Evolutionary conservation across 2,888 invertebrate species (phyloP).

Genomic region (Drosophila aldrichi): DNA sequence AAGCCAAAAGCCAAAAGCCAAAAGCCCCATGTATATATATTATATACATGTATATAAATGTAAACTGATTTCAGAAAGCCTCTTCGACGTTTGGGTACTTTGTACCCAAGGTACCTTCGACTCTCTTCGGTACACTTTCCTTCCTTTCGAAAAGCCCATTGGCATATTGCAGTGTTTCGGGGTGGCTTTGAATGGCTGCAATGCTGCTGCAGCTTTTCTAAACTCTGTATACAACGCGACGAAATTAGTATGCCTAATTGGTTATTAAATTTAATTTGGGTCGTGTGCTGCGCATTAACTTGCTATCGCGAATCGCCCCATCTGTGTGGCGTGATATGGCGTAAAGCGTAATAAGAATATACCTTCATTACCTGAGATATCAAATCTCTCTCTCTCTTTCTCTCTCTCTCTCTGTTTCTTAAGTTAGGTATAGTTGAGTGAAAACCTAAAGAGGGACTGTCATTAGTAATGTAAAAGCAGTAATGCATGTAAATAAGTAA

Average conservation of each 20-base stretch:
- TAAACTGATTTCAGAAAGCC: not conserved
- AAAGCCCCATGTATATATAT: not conserved
- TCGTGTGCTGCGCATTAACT: conserved; percentile 30
- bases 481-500: too few relatives aligned
- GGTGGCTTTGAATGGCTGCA: conserved; percentile 12
- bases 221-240: not conserved
- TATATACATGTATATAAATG: not conserved
- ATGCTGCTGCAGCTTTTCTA: not conserved
- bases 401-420: too few relatives aligned
- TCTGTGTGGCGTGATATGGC: not conserved
- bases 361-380: too few relatives aligned
- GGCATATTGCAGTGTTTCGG: not conserved
- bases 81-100: not conserved
- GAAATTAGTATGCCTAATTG: conserved; percentile 25
- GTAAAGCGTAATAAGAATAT: not conserved
- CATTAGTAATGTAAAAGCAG: too few relatives aligned
- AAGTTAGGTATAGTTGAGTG: too few relatives aligned
- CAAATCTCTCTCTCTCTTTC: not conserved
- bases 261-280: conserved; percentile 29
- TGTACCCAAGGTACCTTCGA: too few relatives aligned
- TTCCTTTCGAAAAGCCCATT: not conserved
- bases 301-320: not conserved
- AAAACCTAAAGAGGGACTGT: too few relatives aligned
- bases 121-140: not conserved
- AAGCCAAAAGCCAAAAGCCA: not conserved